A percentile compares a stretch with the other conserved stretches of the same genome.
Evolutionary conservation across 2,113 vertebrate genomes (phyloP).

Genomic region (Heteronetta atricapilla): DNA sequence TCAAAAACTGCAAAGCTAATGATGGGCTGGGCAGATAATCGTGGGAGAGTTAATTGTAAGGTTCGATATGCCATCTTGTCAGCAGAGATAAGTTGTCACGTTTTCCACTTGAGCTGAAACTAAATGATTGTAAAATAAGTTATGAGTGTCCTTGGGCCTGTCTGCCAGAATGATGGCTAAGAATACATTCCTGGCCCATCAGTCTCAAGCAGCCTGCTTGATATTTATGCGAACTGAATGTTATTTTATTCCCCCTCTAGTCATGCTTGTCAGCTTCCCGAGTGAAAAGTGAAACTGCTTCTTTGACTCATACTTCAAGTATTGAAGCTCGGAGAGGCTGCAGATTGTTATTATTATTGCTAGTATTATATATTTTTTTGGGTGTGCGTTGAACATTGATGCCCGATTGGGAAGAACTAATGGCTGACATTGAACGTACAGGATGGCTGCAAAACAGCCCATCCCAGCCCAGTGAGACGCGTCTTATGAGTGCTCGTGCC

Average conservation of each 20-base stretch:
- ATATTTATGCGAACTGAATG: slow-evolving; percentile 97
- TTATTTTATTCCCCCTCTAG: slow-evolving; percentile 97
- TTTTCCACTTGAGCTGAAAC: slow-evolving; percentile 99
- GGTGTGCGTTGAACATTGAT: slow-evolving; percentile 70
- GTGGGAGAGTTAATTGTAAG: slow-evolving; percentile 91
- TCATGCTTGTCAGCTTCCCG: slow-evolving; percentile 90
- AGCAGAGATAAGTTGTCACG: slow-evolving; percentile 99
- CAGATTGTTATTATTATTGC: slow-evolving; percentile 75
- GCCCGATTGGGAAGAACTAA: slow-evolving; percentile 81
- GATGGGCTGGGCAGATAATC: slow-evolving; percentile 91
- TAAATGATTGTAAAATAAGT: slow-evolving; percentile 99
- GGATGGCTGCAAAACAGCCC: slow-evolving; percentile 61
- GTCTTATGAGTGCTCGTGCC: neutral
- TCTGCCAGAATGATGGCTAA: slow-evolving; percentile 86
- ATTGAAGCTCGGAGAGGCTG: slow-evolving; percentile 64
- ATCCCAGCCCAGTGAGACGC: slow-evolving; percentile 20
- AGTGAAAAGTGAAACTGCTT: slow-evolving; percentile 83
- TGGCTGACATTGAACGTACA: slow-evolving; percentile 45
- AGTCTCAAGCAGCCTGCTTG: slow-evolving; percentile 79
- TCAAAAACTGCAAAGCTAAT: slow-evolving; percentile 77
- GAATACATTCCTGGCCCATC: slow-evolving; percentile 86
- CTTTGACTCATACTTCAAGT: slow-evolving; percentile 77
- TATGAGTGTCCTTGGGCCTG: slow-evolving; percentile 98
- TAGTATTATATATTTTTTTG: slow-evolving; percentile 73
- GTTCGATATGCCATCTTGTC: slow-evolving; percentile 93